Evolutionary conservation across 2,888 invertebrate genomes (phyloP).

Genomic region (Sthenelais limicola): DNA sequence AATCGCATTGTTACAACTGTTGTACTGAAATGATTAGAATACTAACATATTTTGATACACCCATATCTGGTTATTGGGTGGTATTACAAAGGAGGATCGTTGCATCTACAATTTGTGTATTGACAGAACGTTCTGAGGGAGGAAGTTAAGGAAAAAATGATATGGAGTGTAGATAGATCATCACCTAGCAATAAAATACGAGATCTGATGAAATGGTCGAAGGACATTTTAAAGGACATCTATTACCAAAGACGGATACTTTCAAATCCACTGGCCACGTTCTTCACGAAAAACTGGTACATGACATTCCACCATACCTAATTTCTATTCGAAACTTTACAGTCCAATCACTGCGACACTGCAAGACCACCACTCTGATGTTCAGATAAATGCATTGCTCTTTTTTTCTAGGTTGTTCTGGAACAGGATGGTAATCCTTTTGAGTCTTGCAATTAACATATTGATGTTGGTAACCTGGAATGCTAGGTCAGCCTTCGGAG

Average conservation of each 20-base stretch:
- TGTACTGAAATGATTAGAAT: no score
- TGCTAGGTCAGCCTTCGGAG: constrained; percentile 46
- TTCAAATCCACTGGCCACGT: constrained; percentile 67
- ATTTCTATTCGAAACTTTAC: no score
- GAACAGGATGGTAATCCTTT: constrained; percentile 50
- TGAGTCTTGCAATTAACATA: constrained; percentile 54
- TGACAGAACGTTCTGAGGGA: constrained; percentile 70
- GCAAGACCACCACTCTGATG: no score
- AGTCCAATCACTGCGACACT: no score
- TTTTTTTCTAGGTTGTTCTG: constrained; percentile 45
- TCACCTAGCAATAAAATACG: constrained; percentile 72
- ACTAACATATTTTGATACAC: no score
- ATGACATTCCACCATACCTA: no score
- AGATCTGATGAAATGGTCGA: constrained; percentile 73
- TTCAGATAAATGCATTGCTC: no score
- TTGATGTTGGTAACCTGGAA: constrained; percentile 55
- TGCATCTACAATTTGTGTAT: no score
- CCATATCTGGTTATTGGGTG: no score
- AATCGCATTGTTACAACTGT: no score
- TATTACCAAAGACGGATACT: constrained; percentile 71
- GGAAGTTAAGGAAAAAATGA: constrained; percentile 72
- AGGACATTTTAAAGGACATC: constrained; percentile 72
- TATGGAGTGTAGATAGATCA: constrained; percentile 72
- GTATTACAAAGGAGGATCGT: no score
- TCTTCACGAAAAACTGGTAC: constrained; percentile 71